A percentile compares a stretch with the other conserved stretches of the same genome.
phyloP scores from a whole-genome alignment of 1,140 invertebrate species.

The Drosophila virilis region DNA sequence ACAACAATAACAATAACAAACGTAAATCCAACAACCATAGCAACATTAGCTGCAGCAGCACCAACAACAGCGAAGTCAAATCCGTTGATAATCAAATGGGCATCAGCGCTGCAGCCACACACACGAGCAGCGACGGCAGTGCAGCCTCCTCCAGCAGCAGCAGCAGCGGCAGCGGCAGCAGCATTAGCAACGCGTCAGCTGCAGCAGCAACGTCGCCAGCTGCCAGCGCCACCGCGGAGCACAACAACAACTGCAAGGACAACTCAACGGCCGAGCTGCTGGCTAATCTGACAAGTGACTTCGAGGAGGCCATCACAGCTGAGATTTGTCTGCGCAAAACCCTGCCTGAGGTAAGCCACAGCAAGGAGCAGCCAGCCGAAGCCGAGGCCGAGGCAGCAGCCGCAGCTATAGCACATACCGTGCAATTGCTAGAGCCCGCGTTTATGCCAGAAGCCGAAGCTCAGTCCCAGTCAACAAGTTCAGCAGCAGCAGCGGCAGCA shows the following conservation, averaged over 20 bases:
- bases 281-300: constrained; percentile 68
- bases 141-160: not conserved
- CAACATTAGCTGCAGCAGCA: constrained; percentile 12
- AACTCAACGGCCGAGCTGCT: constrained; percentile 72
- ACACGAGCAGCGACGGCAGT: constrained; percentile 44
- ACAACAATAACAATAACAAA: constrained; percentile 42
- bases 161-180: constrained; percentile 32
- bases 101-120: constrained; percentile 64
- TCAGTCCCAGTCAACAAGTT: constrained; percentile 16
- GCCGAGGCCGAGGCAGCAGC: not conserved
- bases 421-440: constrained; percentile 8
- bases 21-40: constrained; percentile 44
- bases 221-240: not conserved
- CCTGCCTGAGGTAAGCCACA: constrained; percentile 65
- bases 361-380: constrained; percentile 53
- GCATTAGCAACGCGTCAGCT: constrained; percentile 12
- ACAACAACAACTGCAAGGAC: constrained; percentile 63
- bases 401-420: not conserved
- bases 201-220: constrained; percentile 17
- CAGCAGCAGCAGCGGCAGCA: constrained; percentile 20
- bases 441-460: constrained; percentile 18
- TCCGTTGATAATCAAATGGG: constrained; percentile 72
- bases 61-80: constrained; percentile 3
- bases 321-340: constrained; percentile 79
- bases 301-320: constrained; percentile 73